Conservation (phyloP, 1,140 invertebrate species). For the Pissodes strobi region DNA sequence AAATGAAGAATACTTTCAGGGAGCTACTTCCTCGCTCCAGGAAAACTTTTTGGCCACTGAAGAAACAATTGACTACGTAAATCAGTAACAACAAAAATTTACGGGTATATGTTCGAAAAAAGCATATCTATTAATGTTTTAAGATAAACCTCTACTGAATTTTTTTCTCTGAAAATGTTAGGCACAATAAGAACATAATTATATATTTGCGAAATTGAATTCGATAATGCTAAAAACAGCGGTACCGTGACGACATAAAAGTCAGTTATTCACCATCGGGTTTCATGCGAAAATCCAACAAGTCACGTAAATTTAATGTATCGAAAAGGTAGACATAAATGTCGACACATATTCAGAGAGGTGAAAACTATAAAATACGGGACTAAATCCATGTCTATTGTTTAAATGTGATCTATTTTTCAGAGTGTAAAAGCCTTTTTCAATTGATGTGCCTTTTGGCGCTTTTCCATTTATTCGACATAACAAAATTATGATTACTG, state of each 20-base stretch:
- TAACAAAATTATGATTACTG: constrained; percentile 16
- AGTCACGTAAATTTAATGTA: constrained; percentile 1
- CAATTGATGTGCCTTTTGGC: constrained; percentile 15
- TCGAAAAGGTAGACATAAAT: background rate
- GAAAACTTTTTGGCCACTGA: no score
- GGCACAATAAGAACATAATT: background rate
- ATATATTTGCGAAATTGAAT: background rate
- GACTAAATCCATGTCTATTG: constrained; percentile 2
- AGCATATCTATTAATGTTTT: no score
- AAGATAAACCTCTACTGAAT: no score
- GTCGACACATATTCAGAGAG: constrained; percentile 1
- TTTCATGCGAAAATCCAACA: background rate
- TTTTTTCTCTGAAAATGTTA: background rate
- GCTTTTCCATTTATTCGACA: constrained; percentile 15
- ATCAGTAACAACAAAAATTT: no score
- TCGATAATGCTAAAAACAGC: no score
- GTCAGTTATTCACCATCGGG: no score
- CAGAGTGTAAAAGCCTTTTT: constrained; percentile 15
- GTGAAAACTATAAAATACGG: constrained; percentile 8
- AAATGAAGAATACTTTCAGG: no score
- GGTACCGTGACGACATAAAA: no score
- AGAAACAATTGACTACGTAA: no score
- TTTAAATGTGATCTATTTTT: constrained; percentile 22
- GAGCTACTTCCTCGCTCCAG: no score
- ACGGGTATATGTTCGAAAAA: no score